phyloP scores from a whole-genome alignment of 2,113 vertebrate species.

The Pleuronectes platessa region DNA sequence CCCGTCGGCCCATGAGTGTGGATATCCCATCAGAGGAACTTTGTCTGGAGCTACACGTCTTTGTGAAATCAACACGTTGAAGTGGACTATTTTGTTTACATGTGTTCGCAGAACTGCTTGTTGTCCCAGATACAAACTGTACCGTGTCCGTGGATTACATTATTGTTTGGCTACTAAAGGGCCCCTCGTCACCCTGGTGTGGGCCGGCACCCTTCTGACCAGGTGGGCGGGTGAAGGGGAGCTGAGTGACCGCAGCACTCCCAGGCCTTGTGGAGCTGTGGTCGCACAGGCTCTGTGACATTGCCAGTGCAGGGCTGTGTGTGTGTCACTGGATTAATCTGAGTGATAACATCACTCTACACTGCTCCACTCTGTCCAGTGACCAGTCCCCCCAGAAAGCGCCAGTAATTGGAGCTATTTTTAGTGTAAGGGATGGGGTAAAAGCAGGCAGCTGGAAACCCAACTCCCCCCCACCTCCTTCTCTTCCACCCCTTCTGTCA shows the following conservation, averaged over 20 bases:
- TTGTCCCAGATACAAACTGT: slow-evolving; percentile 15
- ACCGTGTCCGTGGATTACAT: slow-evolving; percentile 26
- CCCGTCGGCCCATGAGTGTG: slow-evolving; percentile 18
- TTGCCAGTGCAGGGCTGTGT: slow-evolving; percentile 35
- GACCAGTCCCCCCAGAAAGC: slow-evolving; percentile 55
- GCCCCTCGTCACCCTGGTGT: slow-evolving; percentile 26
- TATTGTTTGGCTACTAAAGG: slow-evolving; percentile 28
- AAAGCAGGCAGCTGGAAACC: slow-evolving; percentile 81
- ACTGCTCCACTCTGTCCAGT: slow-evolving; percentile 52
- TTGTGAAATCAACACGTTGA: slow-evolving; percentile 32
- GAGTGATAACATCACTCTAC: slow-evolving; percentile 53
- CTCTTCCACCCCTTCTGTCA: slow-evolving; percentile 71
- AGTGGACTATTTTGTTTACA: slow-evolving; percentile 61
- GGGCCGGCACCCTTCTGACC: slow-evolving; percentile 32
- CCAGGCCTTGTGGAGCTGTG: slow-evolving; percentile 9
- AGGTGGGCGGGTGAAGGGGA: slow-evolving; percentile 44
- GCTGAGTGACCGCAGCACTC: slow-evolving; percentile 10
- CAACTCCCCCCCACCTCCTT: slow-evolving; percentile 74
- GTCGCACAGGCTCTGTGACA: slow-evolving; percentile 31
- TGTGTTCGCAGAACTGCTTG: slow-evolving; percentile 32
- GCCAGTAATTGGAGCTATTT: slow-evolving; percentile 81
- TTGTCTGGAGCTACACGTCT: slow-evolving; percentile 17
- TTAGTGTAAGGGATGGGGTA: slow-evolving; percentile 86
- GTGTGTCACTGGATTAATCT: slow-evolving; percentile 66
- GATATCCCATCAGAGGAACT: slow-evolving; percentile 40